phyloP scores from a whole-genome alignment of 2,797 vertebrate genomes.

The Picus viridis region DNA sequence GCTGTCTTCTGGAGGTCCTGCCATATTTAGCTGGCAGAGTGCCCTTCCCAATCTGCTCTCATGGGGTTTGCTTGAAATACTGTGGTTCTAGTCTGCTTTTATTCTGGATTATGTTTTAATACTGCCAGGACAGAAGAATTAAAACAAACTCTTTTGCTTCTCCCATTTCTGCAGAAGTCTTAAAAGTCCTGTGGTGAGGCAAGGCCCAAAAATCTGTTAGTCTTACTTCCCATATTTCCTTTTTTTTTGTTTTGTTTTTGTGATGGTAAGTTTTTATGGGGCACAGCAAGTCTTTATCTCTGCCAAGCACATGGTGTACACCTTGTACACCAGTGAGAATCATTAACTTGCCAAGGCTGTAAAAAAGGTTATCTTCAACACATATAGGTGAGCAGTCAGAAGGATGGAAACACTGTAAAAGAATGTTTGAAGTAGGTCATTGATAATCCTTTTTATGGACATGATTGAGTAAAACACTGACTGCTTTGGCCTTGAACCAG shows the following conservation, averaged over 20 bases:
- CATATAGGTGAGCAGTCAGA: background rate
- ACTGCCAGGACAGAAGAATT: background rate
- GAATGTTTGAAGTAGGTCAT: constrained; percentile 15
- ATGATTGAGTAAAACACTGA: background rate
- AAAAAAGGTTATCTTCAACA: constrained; percentile 9
- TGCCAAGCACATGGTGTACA: background rate
- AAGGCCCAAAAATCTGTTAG: background rate
- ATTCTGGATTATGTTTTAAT: background rate
- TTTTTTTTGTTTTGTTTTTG: background rate
- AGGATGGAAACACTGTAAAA: background rate
- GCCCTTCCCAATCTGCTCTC: background rate
- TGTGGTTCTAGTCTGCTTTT: background rate
- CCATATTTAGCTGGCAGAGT: background rate
- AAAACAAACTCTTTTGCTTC: background rate
- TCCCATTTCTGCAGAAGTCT: background rate
- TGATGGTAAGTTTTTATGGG: background rate
- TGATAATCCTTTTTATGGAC: constrained; percentile 38
- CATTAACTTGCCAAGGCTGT: constrained; percentile 40
- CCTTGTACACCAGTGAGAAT: constrained; percentile 15
- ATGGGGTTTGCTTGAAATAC: background rate
- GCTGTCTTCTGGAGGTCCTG: background rate
- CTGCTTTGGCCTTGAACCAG: constrained; percentile 35
- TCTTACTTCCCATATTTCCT: background rate
- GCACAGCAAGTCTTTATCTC: background rate
- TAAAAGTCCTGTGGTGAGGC: background rate